phyloP scores from a whole-genome alignment of 1,140 invertebrate species.

The Conopomorpha cramerella region DNA sequence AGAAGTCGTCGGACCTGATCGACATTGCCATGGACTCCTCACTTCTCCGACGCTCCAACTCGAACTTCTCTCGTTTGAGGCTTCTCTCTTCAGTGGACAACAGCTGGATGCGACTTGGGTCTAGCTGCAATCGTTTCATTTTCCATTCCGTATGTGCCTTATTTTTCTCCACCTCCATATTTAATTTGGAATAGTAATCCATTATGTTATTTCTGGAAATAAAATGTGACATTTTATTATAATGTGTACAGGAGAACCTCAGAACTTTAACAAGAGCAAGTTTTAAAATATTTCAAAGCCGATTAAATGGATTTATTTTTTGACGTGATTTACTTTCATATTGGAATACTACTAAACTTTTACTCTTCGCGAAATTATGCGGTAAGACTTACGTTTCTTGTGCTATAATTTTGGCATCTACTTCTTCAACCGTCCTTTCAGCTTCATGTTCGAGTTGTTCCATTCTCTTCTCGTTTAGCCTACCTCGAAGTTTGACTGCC shows the following conservation, averaged over 20 bases:
- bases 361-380: no score
- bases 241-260: no score
- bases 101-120: conserved; percentile 58
- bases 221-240: no score
- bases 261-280: no score
- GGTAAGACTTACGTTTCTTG: conserved; percentile 35
- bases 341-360: no score
- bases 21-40: conserved; percentile 45
- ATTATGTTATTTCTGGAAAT: conserved; percentile 53
- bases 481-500: conserved; percentile 27
- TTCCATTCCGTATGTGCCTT: conserved; percentile 63
- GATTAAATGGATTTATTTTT: conserved; percentile 6
- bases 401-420: conserved; percentile 52
- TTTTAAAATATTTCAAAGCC: no score
- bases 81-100: conserved; percentile 52
- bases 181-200: conserved; percentile 63
- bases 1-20: conserved; percentile 8
- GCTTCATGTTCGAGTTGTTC: conserved; percentile 20
- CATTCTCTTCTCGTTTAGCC: conserved; percentile 19
- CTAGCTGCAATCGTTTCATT: conserved; percentile 61
- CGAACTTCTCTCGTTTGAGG: conserved; percentile 49
- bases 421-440: conserved; percentile 40
- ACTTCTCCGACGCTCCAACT: conserved; percentile 44
- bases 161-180: conserved; percentile 59
- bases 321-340: no score